Evolutionary conservation across 2,797 vertebrate genomes (phyloP).

Genomic region (Mormyrops boulengeri): DNA sequence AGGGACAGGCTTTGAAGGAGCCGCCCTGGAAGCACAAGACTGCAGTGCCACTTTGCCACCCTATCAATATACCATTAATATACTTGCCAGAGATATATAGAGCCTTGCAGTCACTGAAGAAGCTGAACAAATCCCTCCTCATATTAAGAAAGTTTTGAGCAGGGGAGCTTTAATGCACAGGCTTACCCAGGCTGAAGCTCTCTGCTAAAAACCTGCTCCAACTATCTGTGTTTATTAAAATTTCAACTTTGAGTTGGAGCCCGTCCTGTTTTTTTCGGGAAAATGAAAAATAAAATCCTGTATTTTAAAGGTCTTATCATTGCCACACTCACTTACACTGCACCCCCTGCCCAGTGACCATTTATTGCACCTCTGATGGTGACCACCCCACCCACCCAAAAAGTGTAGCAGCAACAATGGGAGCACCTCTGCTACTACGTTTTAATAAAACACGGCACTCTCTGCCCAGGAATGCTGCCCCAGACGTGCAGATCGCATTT

Average conservation of each 20-base stretch:
- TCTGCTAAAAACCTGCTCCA: background rate
- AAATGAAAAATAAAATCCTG: constrained; percentile 12
- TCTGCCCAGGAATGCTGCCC: background rate
- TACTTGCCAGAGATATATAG: constrained; percentile 20
- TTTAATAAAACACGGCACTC: background rate
- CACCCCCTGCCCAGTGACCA: background rate
- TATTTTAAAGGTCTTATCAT: constrained; percentile 8
- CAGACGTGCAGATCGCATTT: background rate
- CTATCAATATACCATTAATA: background rate
- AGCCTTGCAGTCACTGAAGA: constrained; percentile 20
- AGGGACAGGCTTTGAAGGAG: background rate
- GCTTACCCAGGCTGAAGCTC: background rate
- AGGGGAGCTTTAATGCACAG: background rate
- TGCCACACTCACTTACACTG: background rate
- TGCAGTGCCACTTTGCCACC: background rate
- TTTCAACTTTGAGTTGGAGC: background rate
- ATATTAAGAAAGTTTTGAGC: background rate
- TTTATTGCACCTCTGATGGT: background rate
- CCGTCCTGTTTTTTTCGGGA: background rate
- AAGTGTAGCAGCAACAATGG: background rate
- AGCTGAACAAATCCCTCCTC: background rate
- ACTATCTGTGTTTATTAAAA: background rate
- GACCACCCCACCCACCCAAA: background rate
- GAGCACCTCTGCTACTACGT: background rate
- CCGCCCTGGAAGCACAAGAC: background rate